Percentiles rank a stretch among this genome's conserved stretches.
These are phyloP conservation scores for Ceratitis capitata DNA, from an alignment of 1,140 invertebrate genomes.

Conservation along the genomic window DNA sequence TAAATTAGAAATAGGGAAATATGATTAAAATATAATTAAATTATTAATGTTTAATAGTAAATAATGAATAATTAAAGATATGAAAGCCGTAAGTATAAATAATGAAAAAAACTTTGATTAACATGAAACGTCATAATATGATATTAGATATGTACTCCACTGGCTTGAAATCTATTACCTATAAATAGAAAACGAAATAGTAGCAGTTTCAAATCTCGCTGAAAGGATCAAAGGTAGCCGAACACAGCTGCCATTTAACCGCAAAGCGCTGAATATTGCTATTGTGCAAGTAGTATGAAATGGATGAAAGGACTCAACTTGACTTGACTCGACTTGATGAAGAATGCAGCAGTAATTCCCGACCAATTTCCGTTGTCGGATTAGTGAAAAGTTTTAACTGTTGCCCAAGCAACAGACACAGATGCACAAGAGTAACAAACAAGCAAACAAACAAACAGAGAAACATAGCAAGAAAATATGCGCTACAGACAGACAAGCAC, in stretches of 20 bases:
- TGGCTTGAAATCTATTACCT: too few relatives aligned
- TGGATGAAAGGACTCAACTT: neutral
- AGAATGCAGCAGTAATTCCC: conserved; percentile 35
- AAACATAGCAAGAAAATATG: neutral
- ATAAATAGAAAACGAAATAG: too few relatives aligned
- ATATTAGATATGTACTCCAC: neutral
- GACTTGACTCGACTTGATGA: too few relatives aligned
- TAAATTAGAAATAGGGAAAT: too few relatives aligned
- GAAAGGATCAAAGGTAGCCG: too few relatives aligned
- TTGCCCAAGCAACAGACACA: conserved; percentile 45
- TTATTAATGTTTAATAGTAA: too few relatives aligned
- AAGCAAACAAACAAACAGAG: neutral
- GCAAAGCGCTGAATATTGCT: neutral
- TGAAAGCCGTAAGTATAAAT: too few relatives aligned
- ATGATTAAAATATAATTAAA: too few relatives aligned
- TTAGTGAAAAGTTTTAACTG: conserved; percentile 64
- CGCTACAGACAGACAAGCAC: neutral
- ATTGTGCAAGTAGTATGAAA: neutral
- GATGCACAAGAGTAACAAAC: neutral
- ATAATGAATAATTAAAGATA: too few relatives aligned
- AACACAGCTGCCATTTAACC: conserved; percentile 18
- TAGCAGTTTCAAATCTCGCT: too few relatives aligned
- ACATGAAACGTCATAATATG: too few relatives aligned
- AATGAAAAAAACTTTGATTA: too few relatives aligned
- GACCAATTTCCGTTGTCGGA: conserved; percentile 47